These are phyloP conservation scores for Caloenas nicobarica DNA, from an alignment of 2,113 vertebrate species.

Conservation along the genomic window DNA sequence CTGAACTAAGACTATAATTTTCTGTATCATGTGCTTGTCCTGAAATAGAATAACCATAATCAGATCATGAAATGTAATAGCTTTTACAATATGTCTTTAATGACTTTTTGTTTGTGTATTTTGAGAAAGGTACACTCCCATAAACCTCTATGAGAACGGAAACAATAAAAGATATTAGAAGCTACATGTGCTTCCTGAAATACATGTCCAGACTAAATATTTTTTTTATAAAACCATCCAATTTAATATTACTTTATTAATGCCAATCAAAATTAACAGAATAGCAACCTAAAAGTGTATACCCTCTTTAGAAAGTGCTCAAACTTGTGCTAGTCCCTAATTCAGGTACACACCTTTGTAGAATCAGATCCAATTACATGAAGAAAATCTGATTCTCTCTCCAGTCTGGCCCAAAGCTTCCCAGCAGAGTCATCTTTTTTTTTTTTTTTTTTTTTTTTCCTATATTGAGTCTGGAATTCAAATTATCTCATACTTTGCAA, in stretches of 20 bases:
- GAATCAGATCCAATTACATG: too few relatives aligned
- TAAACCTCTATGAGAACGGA: not conserved
- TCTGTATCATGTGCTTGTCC: not conserved
- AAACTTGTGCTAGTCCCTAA: not conserved
- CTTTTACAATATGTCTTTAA: constrained; percentile 13
- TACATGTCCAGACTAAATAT: not conserved
- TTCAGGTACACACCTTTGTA: not conserved
- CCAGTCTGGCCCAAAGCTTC: not conserved
- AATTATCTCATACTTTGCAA: not conserved
- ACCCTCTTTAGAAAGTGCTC: not conserved
- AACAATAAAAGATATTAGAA: not conserved
- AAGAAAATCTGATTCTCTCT: not conserved
- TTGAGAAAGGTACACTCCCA: not conserved
- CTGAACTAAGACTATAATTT: constrained; percentile 18
- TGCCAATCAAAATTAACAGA: not conserved
- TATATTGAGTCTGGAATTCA: not conserved
- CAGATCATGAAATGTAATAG: not conserved
- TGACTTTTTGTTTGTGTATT: not conserved
- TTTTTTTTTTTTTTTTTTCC: not conserved
- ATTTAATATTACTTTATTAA: not conserved
- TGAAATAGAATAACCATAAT: not conserved
- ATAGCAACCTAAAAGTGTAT: not conserved
- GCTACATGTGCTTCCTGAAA: not conserved
- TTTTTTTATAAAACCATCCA: not conserved
- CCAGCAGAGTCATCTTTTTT: not conserved